Base-by-base conservation (phyloP, 2,113 vertebrate genomes). In the Smithornis capensis region DNA sequence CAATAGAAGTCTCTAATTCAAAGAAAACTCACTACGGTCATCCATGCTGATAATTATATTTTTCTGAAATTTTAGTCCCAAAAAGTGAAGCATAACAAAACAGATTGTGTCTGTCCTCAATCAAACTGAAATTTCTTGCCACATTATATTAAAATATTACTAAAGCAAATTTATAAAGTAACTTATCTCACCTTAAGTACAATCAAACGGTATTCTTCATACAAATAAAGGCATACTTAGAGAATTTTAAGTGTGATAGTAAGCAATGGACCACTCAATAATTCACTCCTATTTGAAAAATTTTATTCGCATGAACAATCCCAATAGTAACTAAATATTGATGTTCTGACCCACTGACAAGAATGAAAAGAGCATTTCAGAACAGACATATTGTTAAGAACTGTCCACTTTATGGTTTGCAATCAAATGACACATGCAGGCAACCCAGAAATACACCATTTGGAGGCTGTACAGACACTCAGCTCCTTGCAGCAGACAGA, bases 361-460 rank as follows among this genome's bases (percentile, higher is more conserved):
- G 31, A 69, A 69, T 2, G 1, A 78, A 35, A 19, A 37, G 24
- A 67, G 12, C 9, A 23, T 28, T 92, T 92, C 40, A 47, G 9
- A 85, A 49, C 2, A 50, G 38, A 71, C 8, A 9, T 4, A 19
- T 11, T 19, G 4, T 31, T 70, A 37, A 62, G 7, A 6, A 5
- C 38, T 37, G 2, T 65, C 12, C 9, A 63, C 8, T 10, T 75
- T 67, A 19, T 14, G 6, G 17, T 37, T 49, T 71, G 9, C 2
- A 5, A n/a, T 25, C 23, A 40, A 78, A 50, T 31, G 22, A 31
- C 37, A 38, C 17, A 28, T 3, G 0, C 12, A 49, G 38, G 24
- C 7, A 25, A n/a, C 10, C 4, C 23, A 2, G 12, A 3, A 19
- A 9, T 9, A 17, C 3, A 7, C 1, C 0, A 0, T 35, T 2